phyloP scores from a whole-genome alignment of 2,888 invertebrate genomes.

The Machimus rusticus region DNA sequence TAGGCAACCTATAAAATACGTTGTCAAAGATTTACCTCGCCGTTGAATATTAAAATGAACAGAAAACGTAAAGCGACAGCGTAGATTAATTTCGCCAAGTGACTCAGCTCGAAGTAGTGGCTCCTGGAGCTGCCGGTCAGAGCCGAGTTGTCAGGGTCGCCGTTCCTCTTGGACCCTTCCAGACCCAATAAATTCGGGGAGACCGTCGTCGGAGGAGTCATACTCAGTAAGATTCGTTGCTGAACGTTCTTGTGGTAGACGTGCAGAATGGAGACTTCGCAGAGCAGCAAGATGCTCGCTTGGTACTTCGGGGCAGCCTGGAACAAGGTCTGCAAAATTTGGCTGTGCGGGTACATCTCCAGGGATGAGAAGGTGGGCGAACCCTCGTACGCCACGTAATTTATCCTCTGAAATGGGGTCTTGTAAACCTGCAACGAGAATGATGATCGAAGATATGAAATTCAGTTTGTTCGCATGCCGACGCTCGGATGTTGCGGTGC shows the following conservation, averaged over 20 bases:
- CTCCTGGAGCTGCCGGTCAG: constrained; percentile 55
- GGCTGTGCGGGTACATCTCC: constrained; percentile 62
- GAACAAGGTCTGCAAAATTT: constrained; percentile 61
- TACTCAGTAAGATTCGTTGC: constrained; percentile 59
- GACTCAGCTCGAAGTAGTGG: not conserved
- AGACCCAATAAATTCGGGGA: constrained; percentile 62
- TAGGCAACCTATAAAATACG: constrained; percentile 25
- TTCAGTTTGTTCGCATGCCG: not conserved
- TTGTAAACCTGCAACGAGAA: constrained; percentile 57
- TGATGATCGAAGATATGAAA: constrained; percentile 1
- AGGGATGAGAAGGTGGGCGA: constrained; percentile 61
- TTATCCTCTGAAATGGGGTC: constrained; percentile 61
- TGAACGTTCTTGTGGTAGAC: constrained; percentile 63
- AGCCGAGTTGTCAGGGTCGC: constrained; percentile 63
- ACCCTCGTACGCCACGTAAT: constrained; percentile 59
- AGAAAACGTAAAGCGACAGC: constrained; percentile 15
- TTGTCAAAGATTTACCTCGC: constrained; percentile 27
- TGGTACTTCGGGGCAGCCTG: constrained; percentile 61
- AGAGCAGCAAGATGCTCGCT: constrained; percentile 59
- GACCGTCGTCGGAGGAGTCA: constrained; percentile 59
- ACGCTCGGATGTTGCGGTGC: not conserved
- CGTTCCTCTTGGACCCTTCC: constrained; percentile 61
- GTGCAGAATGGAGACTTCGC: constrained; percentile 62
- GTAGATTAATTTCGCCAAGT: constrained; percentile 20
- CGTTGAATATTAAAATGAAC: constrained; percentile 18